Percentiles rank a stretch among this genome's conserved stretches.
Conservation (phyloP, 64 coral and sea anemone genomes). For the Orbicella faveolata region DNA sequence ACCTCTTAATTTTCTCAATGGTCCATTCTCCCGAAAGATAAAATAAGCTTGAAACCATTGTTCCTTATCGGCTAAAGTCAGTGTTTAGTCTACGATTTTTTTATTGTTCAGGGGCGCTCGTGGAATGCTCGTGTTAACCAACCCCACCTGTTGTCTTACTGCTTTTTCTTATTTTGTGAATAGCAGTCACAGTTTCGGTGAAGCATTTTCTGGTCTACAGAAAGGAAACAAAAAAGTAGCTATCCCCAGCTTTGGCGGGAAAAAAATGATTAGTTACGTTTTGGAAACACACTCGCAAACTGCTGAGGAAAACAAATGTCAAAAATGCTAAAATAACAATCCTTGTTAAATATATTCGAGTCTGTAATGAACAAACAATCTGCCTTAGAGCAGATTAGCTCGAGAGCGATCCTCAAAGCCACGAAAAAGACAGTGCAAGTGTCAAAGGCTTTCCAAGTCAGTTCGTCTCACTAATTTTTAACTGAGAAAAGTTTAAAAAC, state of each 20-base stretch:
- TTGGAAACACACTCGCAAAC: not conserved
- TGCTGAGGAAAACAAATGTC: not conserved
- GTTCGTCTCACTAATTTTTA: constrained; percentile 7
- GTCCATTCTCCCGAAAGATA: not conserved
- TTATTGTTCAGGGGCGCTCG: not conserved
- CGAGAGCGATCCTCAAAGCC: not conserved
- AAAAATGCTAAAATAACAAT: not conserved
- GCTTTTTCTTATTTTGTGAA: too few species aligned
- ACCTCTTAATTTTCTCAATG: too few species aligned
- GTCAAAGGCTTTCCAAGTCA: not conserved
- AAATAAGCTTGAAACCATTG: not conserved
- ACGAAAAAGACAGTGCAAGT: not conserved
- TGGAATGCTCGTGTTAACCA: too few species aligned
- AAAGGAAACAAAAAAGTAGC: too few species aligned
- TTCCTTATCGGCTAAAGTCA: not conserved
- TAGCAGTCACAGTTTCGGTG: too few species aligned
- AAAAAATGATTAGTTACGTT: not conserved
- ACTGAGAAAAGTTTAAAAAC: not conserved
- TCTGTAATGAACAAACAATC: not conserved
- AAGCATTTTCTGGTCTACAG: not conserved
- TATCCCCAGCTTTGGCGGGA: too few species aligned
- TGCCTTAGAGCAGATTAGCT: not conserved
- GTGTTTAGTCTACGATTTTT: constrained; percentile 6
- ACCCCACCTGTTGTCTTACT: too few species aligned
- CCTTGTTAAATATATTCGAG: not conserved